Evolutionary conservation across 2,797 vertebrate species (phyloP).

Genomic region (Margarornis squamiger): DNA sequence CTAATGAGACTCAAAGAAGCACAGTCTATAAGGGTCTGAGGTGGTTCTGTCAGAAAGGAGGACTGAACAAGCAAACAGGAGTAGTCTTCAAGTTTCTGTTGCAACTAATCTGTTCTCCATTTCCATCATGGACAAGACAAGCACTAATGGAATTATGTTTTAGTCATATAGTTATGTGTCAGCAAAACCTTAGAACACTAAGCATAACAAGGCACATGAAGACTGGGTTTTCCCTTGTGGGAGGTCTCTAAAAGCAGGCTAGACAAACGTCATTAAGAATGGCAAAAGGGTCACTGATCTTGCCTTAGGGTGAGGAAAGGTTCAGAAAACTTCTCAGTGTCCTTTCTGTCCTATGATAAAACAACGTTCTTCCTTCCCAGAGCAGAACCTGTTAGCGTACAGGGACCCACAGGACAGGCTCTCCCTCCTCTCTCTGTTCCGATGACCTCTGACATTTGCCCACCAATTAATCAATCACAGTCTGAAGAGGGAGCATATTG

Average conservation of each 20-base stretch:
- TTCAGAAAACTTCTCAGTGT: neutral
- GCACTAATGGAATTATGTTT: neutral
- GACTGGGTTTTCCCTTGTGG: neutral
- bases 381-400: neutral
- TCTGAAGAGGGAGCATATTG: neutral
- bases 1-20: neutral
- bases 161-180: neutral
- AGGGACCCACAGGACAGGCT: neutral
- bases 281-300: neutral
- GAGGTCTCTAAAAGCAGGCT: neutral
- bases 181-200: neutral
- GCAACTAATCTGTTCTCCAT: neutral
- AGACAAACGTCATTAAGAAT: neutral
- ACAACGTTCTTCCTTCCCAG: neutral
- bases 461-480: neutral
- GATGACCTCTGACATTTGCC: conserved; percentile 5
- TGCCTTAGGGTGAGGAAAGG: neutral
- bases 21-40: neutral
- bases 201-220: neutral
- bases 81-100: neutral
- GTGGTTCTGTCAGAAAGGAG: neutral
- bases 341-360: neutral
- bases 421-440: neutral
- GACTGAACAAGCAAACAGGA: neutral
- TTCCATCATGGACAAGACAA: neutral